Base-by-base conservation (phyloP, 35 echinoderm and acorn worm genomes). In the Apostichopus parvimensis region DNA sequence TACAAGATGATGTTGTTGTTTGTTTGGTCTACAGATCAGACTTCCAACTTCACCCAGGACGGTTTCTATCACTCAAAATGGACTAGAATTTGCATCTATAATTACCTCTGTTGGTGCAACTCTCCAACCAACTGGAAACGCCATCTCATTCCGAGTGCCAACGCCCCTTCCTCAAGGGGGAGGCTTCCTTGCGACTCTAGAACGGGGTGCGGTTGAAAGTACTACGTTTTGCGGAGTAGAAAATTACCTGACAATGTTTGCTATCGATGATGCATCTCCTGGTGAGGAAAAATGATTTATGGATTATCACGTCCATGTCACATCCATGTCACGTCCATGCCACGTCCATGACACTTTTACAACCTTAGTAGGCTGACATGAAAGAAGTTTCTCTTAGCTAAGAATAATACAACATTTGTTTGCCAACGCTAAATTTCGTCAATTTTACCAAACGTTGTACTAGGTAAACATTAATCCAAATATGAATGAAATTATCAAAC, bases 181-280 rank as follows among this genome's bases (percentile, higher is more conserved):
- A 25, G n/a, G 54, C 18, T 84, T 58, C 17, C 10, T 58, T 25
- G 56, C 52, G 17, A 84, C 5, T 6, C 17, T 84, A 6, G 81
- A 84, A 6, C 55, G 56, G 20, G 81, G 81, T 9, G 81, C 81
- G 9, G 57, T 84, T 22, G 81, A 84, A 25, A 84, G 34, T 52
- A 84, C 55, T 52, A 59, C 55, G 55, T 84, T 84, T 59, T 84
- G 81, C 24, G 81, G 81, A 22, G 23, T 84, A 5, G 81, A 58
- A 84, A 84, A 84, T 60, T 54, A 84, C 14, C 81, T 17, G 2
- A 84, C 81, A 8, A 58, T 56, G 18, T 59, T 84, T 58, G 7
- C 54, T 53, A 4, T 84, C 1, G 22, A n/a, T 84, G 56, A 45
- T 80, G 18, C 28, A 4, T 11, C 28, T 20, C 8, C 17, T 52